These are phyloP conservation scores for Oscheius myriophilus DNA, from an alignment of 2,888 invertebrate genomes.

Conservation along the genomic window DNA sequence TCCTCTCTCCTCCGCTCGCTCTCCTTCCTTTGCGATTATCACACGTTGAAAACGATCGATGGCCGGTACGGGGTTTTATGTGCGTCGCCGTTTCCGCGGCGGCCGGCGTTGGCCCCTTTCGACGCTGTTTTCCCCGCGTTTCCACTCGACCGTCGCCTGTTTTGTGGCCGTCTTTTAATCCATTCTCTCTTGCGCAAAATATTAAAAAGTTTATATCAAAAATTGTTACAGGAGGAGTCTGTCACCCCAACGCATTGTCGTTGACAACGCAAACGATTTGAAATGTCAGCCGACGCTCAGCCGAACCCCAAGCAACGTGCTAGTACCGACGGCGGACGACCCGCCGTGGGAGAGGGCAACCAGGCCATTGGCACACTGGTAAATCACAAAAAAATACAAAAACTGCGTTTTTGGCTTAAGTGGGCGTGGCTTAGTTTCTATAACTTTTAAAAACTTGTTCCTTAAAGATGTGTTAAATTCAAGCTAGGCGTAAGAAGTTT, in stretches of 20 bases:
- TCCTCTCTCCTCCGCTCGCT: no score
- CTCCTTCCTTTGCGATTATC: no score
- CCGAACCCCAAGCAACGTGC: conserved; percentile 55
- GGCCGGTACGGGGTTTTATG: conserved; percentile 28
- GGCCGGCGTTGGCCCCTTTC: no score
- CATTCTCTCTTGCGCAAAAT: not conserved
- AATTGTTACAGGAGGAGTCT: conserved; percentile 49
- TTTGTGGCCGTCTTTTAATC: conserved; percentile 6
- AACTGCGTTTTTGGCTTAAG: no score
- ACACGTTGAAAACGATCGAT: conserved; percentile 17
- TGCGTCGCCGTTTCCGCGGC: conserved; percentile 2
- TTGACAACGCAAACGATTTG: conserved; percentile 21
- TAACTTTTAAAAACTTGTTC: no score
- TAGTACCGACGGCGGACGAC: conserved; percentile 32
- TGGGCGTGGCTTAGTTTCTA: no score
- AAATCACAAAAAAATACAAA: no score
- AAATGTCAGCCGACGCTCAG: conserved; percentile 54
- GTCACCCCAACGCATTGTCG: conserved; percentile 46
- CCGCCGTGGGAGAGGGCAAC: conserved; percentile 32
- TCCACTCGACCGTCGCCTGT: conserved; percentile 13
- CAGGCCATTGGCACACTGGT: conserved; percentile 44
- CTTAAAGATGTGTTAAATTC: no score
- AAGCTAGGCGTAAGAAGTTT: no score
- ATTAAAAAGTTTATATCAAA: no score
- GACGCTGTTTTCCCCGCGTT: not conserved